Conservation (phyloP, 2,113 vertebrate genomes). For the Danio rerio region GRCz12tu NC_133186.1:14301501-14302000, state of each 20-base stretch:
- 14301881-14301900: background rate
- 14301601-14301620: constrained; percentile 38
- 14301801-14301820: background rate
- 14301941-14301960: background rate
- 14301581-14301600: constrained; percentile 35
- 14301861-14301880: constrained; percentile 28
- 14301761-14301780: constrained; percentile 32
- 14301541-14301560: constrained; percentile 45
- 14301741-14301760: background rate
- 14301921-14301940: background rate
- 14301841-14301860: background rate
- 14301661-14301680: constrained; percentile 52
- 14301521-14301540: constrained; percentile 45
- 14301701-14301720: constrained; percentile 6
- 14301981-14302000: no score
- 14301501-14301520: background rate
- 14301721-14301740: background rate
- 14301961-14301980: background rate
- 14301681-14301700: constrained; percentile 31
- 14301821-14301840: background rate
- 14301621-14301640: constrained; percentile 34
- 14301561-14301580: constrained; percentile 50
- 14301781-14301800: constrained; percentile 1
- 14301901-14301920: background rate
- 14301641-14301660: constrained; percentile 37